Evolutionary conservation across 2,113 vertebrate species (phyloP), one percentile per base, ranked within the genome.

Genomic region (Callocephalon fimbriatum): DNA sequence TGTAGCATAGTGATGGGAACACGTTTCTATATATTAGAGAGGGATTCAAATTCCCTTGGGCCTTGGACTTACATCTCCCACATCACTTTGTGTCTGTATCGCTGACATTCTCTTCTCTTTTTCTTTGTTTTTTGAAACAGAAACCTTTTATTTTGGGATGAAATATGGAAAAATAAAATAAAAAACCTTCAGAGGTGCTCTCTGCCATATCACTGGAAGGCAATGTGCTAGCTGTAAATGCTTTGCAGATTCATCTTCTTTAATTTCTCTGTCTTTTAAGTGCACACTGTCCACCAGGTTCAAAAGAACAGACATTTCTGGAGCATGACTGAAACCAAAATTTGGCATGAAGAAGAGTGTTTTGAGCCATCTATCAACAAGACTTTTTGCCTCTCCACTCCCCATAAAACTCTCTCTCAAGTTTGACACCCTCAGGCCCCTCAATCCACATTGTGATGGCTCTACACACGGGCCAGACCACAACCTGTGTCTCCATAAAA

Each of bases 181-280:
- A 62, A 95, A 88, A 26, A 5, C 40, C 50, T 87, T 75, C 86
- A 90, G 77, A 93, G 23, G 45, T 82, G 54, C 50, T 86, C 67
- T 86, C 45, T 88, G 76, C 48, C 50, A 0, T 77, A 88, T 86
- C 92, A 83, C 90, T 70, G 54, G 73, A 88, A 88, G 85, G 79
- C 68, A 94, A 47, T 32, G 72, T 32, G 35, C 66, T 5, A 40
- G 45, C 86, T 86, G 72, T 35, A 86, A 95, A 92, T 29, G 56
- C 79, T 84, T 63, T 81, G 72, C 63, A 90, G 86, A 71, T 67
- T 88, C 88, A 86, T 72, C 58, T 54, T 92, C 85, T 95, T 96
- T 93, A 96, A 95, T 92, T 96, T 94, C 71, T 83, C 67, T 63
- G 47, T 54, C 89, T 93, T 95, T 95, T 66, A 91, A 93, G 58